A percentile compares a stretch with the other conserved stretches of the same genome.
Conservation (phyloP, 2,797 vertebrate species). For the Etheostoma nigrum region DNA sequence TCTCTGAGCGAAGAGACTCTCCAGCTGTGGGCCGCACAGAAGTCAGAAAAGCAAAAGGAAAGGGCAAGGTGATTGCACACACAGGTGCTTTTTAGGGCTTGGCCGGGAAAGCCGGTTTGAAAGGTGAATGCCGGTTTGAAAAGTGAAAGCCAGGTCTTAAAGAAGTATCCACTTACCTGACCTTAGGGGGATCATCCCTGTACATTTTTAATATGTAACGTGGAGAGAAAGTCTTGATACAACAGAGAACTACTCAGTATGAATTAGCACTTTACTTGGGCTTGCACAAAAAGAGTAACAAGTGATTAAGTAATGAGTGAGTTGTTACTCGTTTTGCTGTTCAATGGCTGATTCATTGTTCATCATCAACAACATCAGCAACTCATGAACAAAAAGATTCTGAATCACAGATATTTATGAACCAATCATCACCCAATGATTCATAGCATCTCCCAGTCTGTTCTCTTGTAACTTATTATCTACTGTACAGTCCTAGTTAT, state of each 20-base stretch:
- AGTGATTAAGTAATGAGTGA: background rate
- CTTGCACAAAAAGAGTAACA: background rate
- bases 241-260: background rate
- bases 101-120: too few species aligned
- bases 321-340: background rate
- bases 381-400: background rate
- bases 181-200: too few species aligned
- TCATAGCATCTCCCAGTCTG: background rate
- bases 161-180: too few species aligned
- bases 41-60: too few species aligned
- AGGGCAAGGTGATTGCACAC: too few species aligned
- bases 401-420: background rate
- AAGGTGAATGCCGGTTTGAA: too few species aligned
- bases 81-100: too few species aligned
- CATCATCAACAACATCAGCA: background rate
- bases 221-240: too few species aligned
- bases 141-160: too few species aligned
- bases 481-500: background rate
- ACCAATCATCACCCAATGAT: background rate
- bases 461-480: background rate
- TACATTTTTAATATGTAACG: too few species aligned
- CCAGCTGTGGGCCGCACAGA: too few species aligned
- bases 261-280: background rate
- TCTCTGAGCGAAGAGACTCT: too few species aligned
- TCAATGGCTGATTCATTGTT: background rate